phyloP scores from a whole-genome alignment of 1,140 invertebrate species.

The Dinoponera quadriceps region DNA sequence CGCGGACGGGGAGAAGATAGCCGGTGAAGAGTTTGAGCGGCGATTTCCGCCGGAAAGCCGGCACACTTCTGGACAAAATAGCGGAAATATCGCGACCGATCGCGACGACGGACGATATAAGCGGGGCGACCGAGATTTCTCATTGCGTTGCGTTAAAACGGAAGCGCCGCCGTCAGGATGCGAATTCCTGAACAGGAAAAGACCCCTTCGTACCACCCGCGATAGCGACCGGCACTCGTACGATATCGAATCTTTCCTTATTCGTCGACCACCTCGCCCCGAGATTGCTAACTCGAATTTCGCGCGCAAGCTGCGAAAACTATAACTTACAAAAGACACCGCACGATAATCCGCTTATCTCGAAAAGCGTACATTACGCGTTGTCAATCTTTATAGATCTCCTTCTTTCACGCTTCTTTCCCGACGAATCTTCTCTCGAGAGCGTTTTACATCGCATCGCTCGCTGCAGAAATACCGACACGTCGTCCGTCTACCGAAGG shows the following conservation, averaged over 20 bases:
- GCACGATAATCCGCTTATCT: background rate
- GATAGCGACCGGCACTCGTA: background rate
- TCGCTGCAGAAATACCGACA: too few relatives aligned
- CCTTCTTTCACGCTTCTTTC: too few relatives aligned
- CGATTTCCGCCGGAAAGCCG: slow-evolving; percentile 11
- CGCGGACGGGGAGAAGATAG: background rate
- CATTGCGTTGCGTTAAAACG: slow-evolving; percentile 25
- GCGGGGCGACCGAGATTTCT: slow-evolving; percentile 22
- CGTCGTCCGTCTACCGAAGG: background rate
- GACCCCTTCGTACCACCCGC: background rate
- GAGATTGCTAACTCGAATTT: background rate
- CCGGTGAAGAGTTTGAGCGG: slow-evolving; percentile 4
- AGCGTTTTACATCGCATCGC: too few relatives aligned
- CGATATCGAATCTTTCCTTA: background rate
- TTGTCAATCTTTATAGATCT: background rate
- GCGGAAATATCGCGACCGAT: slow-evolving; percentile 21
- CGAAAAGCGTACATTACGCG: background rate
- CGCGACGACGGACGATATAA: slow-evolving; percentile 10
- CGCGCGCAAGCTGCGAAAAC: background rate
- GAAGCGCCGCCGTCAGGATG: background rate
- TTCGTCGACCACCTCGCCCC: background rate
- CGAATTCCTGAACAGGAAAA: slow-evolving; percentile 16
- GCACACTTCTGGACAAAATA: background rate
- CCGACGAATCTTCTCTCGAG: too few relatives aligned
- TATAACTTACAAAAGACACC: background rate